Percentiles rank a stretch among this genome's conserved stretches.
Conservation (phyloP, 1,140 invertebrate genomes). For the Magallana ariakensis region DNA sequence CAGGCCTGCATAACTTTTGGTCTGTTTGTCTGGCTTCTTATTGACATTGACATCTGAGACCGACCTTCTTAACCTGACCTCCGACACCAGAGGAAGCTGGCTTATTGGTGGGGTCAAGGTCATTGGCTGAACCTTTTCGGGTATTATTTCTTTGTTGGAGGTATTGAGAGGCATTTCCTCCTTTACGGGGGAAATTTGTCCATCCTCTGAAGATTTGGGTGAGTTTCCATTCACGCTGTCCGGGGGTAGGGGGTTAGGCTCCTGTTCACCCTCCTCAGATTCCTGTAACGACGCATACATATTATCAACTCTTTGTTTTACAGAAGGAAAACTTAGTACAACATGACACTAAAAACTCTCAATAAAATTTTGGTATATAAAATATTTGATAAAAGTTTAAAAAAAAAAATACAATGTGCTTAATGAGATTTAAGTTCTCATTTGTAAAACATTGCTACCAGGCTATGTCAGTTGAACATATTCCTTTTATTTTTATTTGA, state of each 20-base stretch:
- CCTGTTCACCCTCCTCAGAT: not conserved
- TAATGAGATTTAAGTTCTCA: no score
- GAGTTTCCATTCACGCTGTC: constrained; percentile 13
- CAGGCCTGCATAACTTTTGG: not conserved
- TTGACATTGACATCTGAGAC: constrained; percentile 47
- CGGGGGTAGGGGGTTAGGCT: not conserved
- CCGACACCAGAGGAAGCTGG: not conserved
- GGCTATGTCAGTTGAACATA: no score
- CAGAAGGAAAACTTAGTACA: no score
- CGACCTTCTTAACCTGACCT: constrained; percentile 42
- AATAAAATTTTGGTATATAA: no score
- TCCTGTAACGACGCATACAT: not conserved
- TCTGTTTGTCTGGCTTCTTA: constrained; percentile 32
- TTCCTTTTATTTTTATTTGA: no score
- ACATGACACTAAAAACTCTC: no score
- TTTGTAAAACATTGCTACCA: no score
- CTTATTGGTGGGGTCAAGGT: not conserved
- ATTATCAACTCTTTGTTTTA: no score
- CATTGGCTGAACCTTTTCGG: constrained; percentile 24
- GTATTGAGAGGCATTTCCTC: not conserved
- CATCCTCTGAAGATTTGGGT: not conserved
- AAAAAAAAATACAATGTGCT: no score
- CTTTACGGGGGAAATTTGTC: not conserved
- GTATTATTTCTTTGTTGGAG: constrained; percentile 8
- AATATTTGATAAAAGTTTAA: no score